These are phyloP conservation scores for Gastracanthus pulcherrimus DNA, from an alignment of 2,888 invertebrate genomes.

Conservation along the genomic window DNA sequence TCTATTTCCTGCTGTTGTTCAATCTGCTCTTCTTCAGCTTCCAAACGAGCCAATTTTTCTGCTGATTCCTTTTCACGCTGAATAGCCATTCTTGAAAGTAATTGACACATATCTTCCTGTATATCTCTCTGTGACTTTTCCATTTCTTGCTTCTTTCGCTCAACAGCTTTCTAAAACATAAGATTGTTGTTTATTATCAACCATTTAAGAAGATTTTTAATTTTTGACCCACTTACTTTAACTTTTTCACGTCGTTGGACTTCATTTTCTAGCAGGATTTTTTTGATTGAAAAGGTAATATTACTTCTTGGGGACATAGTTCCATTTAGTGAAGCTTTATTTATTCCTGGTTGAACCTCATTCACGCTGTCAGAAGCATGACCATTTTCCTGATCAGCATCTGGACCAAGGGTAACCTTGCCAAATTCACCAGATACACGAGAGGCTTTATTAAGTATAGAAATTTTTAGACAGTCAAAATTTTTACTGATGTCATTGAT, in stretches of 20 bases:
- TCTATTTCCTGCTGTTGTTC: conserved; percentile 80
- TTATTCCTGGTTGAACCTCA: conserved; percentile 56
- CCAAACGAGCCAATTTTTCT: conserved; percentile 77
- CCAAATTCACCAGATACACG: conserved; percentile 79
- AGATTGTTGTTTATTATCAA: neutral
- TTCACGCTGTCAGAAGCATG: conserved; percentile 47
- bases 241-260: conserved; percentile 71
- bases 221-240: conserved; percentile 59
- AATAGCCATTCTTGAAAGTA: conserved; percentile 61
- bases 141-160: conserved; percentile 72
- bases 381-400: conserved; percentile 56
- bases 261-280: conserved; percentile 73
- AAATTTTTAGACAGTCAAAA: conserved; percentile 80
- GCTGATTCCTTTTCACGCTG: conserved; percentile 71
- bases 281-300: conserved; percentile 70
- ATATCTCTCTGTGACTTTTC: conserved; percentile 71
- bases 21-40: conserved; percentile 79
- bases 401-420: conserved; percentile 80
- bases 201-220: neutral
- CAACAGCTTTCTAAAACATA: conserved; percentile 69
- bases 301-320: conserved; percentile 57
- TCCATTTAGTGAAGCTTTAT: conserved; percentile 70
- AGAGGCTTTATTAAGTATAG: conserved; percentile 81
- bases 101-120: conserved; percentile 66
- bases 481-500: conserved; percentile 70